Evolutionary conservation across 1,140 invertebrate genomes (phyloP).

Genomic region (Alviniconcha marisindica): DNA sequence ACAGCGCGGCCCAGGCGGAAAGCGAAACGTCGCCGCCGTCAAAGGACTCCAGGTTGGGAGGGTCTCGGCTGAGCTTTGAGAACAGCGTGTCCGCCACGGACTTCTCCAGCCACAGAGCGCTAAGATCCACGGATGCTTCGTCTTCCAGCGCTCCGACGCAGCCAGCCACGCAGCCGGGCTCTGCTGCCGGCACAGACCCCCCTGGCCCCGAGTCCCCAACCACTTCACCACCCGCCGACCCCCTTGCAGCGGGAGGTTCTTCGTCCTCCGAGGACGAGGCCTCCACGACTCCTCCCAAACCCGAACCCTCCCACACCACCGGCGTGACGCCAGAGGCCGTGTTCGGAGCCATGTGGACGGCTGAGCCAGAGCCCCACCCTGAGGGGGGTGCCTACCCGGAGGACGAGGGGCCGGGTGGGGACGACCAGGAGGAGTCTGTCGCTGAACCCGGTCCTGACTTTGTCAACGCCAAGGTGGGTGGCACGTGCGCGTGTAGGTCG

Average conservation of each 20-base stretch:
- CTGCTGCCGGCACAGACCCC: background rate
- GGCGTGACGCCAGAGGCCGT: background rate
- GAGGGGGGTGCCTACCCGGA: background rate
- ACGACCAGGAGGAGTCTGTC: slow-evolving; percentile 25
- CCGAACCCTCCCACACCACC: background rate
- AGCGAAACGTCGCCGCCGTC: background rate
- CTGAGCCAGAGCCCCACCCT: background rate
- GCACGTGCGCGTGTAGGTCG: background rate
- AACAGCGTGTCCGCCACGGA: background rate
- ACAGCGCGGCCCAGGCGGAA: background rate
- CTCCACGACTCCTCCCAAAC: background rate
- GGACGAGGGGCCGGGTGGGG: background rate
- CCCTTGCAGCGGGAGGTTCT: background rate
- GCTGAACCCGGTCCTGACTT: slow-evolving; percentile 65
- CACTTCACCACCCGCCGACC: background rate
- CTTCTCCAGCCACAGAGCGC: background rate
- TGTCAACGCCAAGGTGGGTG: slow-evolving; percentile 57
- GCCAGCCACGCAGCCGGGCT: background rate
- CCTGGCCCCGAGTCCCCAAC: background rate
- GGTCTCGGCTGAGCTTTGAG: background rate
- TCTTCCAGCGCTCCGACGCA: background rate
- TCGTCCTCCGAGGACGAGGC: background rate
- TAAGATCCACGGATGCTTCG: background rate
- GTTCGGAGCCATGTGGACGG: background rate
- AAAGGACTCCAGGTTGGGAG: background rate